These are phyloP conservation scores for Anisognathus igniventris DNA, from an alignment of 2,797 vertebrate species.

Conservation along the genomic window DNA sequence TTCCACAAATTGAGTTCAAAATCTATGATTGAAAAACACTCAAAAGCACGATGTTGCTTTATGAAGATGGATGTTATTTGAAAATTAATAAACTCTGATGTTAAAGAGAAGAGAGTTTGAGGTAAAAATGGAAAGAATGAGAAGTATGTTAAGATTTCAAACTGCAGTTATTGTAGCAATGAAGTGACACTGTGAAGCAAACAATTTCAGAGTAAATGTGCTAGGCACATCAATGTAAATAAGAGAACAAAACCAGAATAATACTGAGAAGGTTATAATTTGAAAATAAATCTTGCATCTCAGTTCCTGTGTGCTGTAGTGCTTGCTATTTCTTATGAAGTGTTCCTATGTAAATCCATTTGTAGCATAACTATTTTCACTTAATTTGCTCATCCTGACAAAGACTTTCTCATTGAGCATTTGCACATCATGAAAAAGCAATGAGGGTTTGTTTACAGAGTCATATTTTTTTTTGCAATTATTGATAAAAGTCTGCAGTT, in stretches of 20 bases:
- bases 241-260: not conserved
- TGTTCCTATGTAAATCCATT: not conserved
- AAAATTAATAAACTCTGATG: not conserved
- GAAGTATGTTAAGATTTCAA: not conserved
- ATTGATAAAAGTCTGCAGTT: not conserved
- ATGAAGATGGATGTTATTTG: not conserved
- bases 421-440: not conserved
- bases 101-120: not conserved
- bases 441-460: not conserved
- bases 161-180: not conserved
- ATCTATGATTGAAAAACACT: not conserved
- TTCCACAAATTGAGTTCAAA: not conserved
- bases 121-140: not conserved
- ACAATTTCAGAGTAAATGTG: not conserved
- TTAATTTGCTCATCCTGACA: not conserved
- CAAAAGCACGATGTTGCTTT: not conserved
- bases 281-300: not conserved
- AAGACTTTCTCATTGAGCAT: not conserved
- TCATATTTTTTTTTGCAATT: not conserved
- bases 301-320: not conserved
- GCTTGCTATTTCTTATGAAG: not conserved
- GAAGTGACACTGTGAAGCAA: not conserved
- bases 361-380: not conserved
- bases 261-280: not conserved
- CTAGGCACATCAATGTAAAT: not conserved